A percentile compares a stretch with the other conserved stretches of the same genome.
Conservation (phyloP, 1,140 invertebrate species). For the Vollenhovia emeryi region DNA sequence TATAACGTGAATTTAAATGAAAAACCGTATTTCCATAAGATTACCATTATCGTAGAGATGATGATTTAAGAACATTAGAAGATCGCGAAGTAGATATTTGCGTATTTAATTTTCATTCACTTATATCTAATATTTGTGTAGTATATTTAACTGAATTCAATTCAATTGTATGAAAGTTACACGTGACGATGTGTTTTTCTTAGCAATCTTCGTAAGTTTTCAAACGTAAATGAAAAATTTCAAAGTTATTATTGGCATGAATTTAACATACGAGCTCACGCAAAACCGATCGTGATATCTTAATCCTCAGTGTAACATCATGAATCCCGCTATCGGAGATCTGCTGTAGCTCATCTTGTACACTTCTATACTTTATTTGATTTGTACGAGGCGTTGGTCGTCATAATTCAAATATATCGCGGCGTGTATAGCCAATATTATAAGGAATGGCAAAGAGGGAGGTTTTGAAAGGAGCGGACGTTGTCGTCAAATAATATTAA, state of each 20-base stretch:
- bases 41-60: neutral
- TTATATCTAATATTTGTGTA: neutral
- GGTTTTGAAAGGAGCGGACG: conserved; percentile 12
- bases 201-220: neutral
- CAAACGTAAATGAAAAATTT: neutral
- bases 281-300: neutral
- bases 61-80: neutral
- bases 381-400: neutral
- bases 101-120: neutral
- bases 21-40: neutral
- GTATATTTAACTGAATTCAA: neutral
- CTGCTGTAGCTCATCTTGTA: conserved; percentile 1
- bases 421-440: conserved; percentile 25
- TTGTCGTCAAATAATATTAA: conserved; percentile 57
- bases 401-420: conserved; percentile 39
- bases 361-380: conserved; percentile 17
- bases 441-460: conserved; percentile 10
- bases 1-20: neutral
- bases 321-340: conserved; percentile 1
- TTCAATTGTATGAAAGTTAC: neutral
- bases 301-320: conserved; percentile 1
- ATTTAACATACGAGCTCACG: neutral
- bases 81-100: neutral
- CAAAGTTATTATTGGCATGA: neutral
- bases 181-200: neutral